A percentile compares a stretch with the other conserved stretches of the same genome.
phyloP scores from a whole-genome alignment of 2,113 vertebrate genomes.

The Cyphomyrus discorhynchus region DNA sequence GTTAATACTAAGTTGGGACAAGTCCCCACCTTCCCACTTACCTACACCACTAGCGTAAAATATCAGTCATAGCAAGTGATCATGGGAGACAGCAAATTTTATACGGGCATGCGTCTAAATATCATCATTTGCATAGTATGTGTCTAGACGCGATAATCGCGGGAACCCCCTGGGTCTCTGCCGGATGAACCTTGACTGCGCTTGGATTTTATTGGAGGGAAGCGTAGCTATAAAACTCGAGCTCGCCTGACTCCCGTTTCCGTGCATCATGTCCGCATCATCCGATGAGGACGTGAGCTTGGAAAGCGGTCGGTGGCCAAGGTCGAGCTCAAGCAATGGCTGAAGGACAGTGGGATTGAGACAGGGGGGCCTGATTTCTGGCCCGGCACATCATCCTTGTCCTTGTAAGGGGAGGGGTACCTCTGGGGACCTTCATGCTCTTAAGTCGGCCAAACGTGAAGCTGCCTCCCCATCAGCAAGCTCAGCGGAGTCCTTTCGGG shows the following conservation, averaged over 20 bases:
- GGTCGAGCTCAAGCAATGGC: not conserved
- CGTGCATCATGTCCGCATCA: not conserved
- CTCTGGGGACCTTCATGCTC: not conserved
- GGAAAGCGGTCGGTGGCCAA: not conserved
- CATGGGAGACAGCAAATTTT: not conserved
- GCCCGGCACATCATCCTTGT: not conserved
- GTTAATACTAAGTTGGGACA: not conserved
- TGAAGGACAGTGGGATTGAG: not conserved
- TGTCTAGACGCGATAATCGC: not conserved
- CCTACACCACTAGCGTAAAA: not conserved
- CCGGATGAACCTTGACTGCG: not conserved
- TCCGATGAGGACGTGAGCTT: not conserved
- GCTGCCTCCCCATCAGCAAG: not conserved
- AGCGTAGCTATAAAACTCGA: not conserved
- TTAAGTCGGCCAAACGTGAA: not conserved
- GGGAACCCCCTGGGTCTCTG: not conserved
- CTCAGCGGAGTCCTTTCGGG: not conserved
- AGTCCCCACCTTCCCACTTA: not conserved
- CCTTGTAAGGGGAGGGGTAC: not conserved
- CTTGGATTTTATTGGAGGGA: not conserved
- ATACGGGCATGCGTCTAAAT: not conserved
- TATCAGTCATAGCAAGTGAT: not conserved
- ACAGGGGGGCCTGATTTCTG: not conserved
- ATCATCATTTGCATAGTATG: conserved; percentile 9
- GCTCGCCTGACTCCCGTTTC: not conserved